Percentiles rank a stretch among this genome's conserved stretches.
phyloP scores from a whole-genome alignment of 2,888 invertebrate species.

The Gandaritis pyraliata region DNA sequence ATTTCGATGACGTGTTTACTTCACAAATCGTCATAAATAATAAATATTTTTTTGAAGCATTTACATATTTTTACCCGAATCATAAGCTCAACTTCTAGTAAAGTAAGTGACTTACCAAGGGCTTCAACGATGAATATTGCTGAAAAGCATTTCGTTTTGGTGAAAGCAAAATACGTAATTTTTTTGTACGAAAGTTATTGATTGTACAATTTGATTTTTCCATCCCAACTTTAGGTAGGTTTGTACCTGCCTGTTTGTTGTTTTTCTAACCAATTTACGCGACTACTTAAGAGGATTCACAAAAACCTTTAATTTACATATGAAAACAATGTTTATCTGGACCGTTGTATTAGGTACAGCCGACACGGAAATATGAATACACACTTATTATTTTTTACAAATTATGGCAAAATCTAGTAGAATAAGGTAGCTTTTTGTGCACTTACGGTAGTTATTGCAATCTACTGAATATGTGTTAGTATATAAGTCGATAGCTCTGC shows the following conservation, averaged over 20 bases:
- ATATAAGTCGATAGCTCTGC: too few relatives aligned
- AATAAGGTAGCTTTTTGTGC: too few relatives aligned
- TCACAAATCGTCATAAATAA: constrained; percentile 26
- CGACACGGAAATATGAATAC: neutral
- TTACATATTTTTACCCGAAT: neutral
- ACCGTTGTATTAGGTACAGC: constrained; percentile 2
- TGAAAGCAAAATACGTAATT: too few relatives aligned
- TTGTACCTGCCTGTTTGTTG: constrained; percentile 1
- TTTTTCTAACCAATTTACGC: constrained; percentile 1
- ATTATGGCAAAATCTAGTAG: too few relatives aligned
- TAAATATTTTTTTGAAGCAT: constrained; percentile 1
- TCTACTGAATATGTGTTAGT: too few relatives aligned
- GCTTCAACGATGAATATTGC: neutral
- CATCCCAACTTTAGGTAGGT: too few relatives aligned
- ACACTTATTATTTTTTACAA: too few relatives aligned
- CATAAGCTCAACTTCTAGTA: neutral
- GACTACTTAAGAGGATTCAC: neutral
- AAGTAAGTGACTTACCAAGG: too few relatives aligned
- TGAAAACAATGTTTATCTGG: constrained; percentile 13
- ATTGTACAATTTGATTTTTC: too few relatives aligned
- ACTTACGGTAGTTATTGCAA: too few relatives aligned
- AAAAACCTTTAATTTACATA: constrained; percentile 5
- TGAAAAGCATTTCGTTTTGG: too few relatives aligned
- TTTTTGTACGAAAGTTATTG: too few relatives aligned
- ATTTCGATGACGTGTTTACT: constrained; percentile 42